Evolutionary conservation across 2,797 vertebrate species (phyloP), one percentile per base, ranked within the genome.

Genomic region (Lacerta agilis): DNA sequence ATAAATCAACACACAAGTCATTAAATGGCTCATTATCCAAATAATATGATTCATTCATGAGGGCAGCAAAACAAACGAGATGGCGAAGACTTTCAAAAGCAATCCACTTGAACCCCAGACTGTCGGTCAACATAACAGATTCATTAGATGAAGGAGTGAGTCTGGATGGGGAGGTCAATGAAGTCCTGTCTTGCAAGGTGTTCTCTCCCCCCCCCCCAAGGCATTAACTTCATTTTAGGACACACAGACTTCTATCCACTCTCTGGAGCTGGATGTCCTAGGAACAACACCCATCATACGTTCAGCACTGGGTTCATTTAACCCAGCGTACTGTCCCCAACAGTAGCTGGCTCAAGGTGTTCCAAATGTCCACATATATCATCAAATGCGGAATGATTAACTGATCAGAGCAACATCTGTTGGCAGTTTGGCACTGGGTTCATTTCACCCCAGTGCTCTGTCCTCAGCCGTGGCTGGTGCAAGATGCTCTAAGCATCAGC

Each of bases 1-100:
- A 98, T 97, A 97, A 98, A 98, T 98, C 97, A 97, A 96, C 96
- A 97, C 94, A 96, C 91, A 96, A 95, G 97, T 95, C 96, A 97
- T 97, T 97, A 98, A 97, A 97, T 94, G 96, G 94, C 95, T 97
- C 97, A 97, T 98, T 98, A 98, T 98, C 94, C 94, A 91, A 93
- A 92, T 96, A 96, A 97, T 96, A 96, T 94, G 95, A 97, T 97
- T 97, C 95, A 97, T 96, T 94, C 94, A 90, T 64, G 92, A 93
- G 94, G 95, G 92, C 91, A 94, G 94, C 87, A 96, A 80, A 95
- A 95, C 87, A 91, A 88, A 91, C 92, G 93, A 92, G 89, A 93
- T 93, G 88, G 92, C 84, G 83, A 94, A 90, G 89, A 93, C 91
- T 87, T 89, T 86, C 79, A 82, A 92, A 94, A 94, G 89, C 90